A percentile compares a stretch with the other conserved stretches of the same genome.
phyloP scores from a whole-genome alignment of 1,140 invertebrate species.

The Polypedilum vanderplanki region DNA sequence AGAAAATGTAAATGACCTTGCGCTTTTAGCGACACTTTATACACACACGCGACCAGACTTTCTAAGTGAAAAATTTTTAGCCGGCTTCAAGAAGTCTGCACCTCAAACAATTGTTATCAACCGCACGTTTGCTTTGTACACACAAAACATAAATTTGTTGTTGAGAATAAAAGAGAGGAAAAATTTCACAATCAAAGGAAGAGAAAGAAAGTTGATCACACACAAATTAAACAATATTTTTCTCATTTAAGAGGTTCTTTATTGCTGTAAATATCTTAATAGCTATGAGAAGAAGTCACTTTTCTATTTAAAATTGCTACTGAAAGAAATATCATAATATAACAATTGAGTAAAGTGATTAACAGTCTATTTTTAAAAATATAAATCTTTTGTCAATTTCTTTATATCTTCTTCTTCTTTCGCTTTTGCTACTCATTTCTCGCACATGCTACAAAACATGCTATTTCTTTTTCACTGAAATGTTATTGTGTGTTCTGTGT shows the following conservation, averaged over 20 bases:
- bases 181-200: background rate
- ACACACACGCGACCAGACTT: conserved; percentile 7
- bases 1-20: conserved; percentile 27
- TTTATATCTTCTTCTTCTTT: background rate
- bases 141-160: conserved; percentile 12
- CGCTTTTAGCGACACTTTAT: conserved; percentile 14
- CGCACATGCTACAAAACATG: background rate
- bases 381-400: conserved; percentile 27
- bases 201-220: background rate
- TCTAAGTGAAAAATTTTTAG: background rate
- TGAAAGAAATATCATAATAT: conserved; percentile 20
- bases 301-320: background rate
- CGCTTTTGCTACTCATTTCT: background rate
- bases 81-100: background rate
- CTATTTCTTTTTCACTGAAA: background rate
- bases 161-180: background rate
- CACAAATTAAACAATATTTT: background rate
- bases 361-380: conserved; percentile 23
- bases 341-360: background rate
- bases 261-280: conserved; percentile 28
- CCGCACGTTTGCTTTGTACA: background rate
- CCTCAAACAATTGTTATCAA: background rate
- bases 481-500: background rate
- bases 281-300: background rate
- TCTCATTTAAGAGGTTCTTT: conserved; percentile 1